Evolutionary conservation across 2,888 invertebrate genomes (phyloP), one percentile per base, ranked within the genome.

Genomic region (Himalopsyche kuldschensis): DNA sequence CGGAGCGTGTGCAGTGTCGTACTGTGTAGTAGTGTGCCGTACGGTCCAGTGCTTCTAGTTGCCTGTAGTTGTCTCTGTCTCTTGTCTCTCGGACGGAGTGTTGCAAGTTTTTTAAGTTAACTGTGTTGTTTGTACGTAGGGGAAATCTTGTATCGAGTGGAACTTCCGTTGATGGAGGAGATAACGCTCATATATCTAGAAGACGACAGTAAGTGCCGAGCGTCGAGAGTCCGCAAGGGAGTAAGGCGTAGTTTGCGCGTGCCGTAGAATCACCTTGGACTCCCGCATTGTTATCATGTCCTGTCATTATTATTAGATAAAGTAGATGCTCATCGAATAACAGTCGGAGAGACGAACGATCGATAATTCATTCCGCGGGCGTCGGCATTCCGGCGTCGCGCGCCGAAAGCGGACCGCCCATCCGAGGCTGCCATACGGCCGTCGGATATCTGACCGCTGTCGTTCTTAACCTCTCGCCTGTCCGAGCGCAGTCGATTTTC

Each of bases 111-210:
- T 84, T 81, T 75, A 69, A 69, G 69, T 69, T 91, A 92, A 92
- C 91, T 90, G 90, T 87, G 90, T 91, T 92, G 91, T 92, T 92
- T 92, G 90, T 92, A 91, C 91, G 91, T 92, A 92, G 95, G 95
- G 93, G 96, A 96, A 95, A 96, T 96, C 94, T 96, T 96, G 95
- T 96, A 95, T 94, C 96, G 96, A 93, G 96, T 96, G 95, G 96
- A 96, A 94, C 95, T 96, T 93, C 96, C 96, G 92, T 95, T 96
- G 95, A 96, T 96, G 96, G 96, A 96, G 95, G 96, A 96, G 94
- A 96, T 96, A 93, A 96, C 96, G 92, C 95, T 96, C 94, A 96
- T 96, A 93, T 96, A 96, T 95, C 95, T 96, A 95, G 96, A 96
- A 95, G 96, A 96, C 95, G 94, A 94, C 93, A 93, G 94, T 94